Evolutionary conservation across 2,888 invertebrate genomes (phyloP).

Genomic region (Amblyjoppa fuscipennis): DNA sequence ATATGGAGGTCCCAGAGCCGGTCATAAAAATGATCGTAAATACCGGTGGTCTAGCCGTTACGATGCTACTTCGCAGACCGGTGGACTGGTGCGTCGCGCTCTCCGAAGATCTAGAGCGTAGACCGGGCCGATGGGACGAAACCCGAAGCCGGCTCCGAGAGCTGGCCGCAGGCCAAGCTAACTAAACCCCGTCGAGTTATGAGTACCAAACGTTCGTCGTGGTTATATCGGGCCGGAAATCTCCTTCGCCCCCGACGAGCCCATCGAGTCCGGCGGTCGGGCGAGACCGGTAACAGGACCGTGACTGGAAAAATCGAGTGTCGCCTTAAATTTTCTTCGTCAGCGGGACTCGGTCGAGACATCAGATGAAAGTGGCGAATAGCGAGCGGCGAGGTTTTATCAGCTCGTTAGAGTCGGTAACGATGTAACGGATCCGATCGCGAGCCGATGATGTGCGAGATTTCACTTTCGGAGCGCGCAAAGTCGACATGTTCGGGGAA

Average conservation of each 20-base stretch:
- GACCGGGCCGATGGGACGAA: constrained; percentile 61
- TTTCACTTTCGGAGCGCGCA: neutral
- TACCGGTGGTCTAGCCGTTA: constrained; percentile 70
- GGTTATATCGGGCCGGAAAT: constrained; percentile 56
- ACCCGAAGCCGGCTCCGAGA: constrained; percentile 62
- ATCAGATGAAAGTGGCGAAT: neutral
- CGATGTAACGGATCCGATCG: neutral
- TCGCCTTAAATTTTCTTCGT: neutral
- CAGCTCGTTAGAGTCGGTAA: neutral
- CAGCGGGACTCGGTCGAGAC: neutral
- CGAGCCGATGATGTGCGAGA: neutral
- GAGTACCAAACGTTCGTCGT: constrained; percentile 63
- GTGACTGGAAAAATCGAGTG: constrained; percentile 4
- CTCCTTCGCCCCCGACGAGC: constrained; percentile 27
- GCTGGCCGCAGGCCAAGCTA: constrained; percentile 73
- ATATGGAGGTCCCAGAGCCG: constrained; percentile 74
- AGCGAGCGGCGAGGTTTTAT: neutral
- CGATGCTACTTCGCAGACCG: constrained; percentile 51
- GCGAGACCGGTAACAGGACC: neutral
- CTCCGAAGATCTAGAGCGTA: constrained; percentile 73
- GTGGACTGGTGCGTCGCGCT: constrained; percentile 51
- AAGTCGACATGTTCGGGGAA: neutral
- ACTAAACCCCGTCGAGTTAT: constrained; percentile 68
- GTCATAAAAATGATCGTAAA: constrained; percentile 83
- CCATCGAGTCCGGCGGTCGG: neutral